Conservation (phyloP, 2,888 invertebrate species). For the Monochamus alternatus region DNA sequence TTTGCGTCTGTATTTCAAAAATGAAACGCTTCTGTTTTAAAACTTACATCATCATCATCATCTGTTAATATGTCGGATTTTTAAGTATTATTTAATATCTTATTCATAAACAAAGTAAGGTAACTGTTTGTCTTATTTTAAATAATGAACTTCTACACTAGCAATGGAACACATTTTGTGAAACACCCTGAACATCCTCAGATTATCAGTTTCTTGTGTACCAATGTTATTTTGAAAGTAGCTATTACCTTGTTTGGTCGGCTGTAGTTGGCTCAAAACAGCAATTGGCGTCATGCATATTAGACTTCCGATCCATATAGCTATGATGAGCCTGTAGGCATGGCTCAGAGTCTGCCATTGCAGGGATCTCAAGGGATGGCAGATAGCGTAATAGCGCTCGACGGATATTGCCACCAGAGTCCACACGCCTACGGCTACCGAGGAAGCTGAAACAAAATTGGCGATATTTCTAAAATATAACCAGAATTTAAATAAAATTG, state of each 20-base stretch:
- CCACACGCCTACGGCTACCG: slow-evolving; percentile 84
- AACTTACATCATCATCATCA: no score
- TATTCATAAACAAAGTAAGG: no score
- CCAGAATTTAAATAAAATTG: neutral
- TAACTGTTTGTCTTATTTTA: no score
- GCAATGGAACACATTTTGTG: no score
- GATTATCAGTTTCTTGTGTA: no score
- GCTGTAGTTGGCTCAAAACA: slow-evolving; percentile 74
- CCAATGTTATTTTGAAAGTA: neutral
- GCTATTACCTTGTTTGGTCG: slow-evolving; percentile 69
- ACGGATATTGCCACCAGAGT: slow-evolving; percentile 85
- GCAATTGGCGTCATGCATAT: slow-evolving; percentile 80
- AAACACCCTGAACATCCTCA: no score
- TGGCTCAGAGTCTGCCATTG: slow-evolving; percentile 85
- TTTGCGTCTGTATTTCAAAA: no score
- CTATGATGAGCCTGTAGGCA: slow-evolving; percentile 80
- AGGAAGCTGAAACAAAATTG: slow-evolving; percentile 76
- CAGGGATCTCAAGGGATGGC: slow-evolving; percentile 82
- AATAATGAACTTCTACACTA: no score
- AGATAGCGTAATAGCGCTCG: slow-evolving; percentile 86
- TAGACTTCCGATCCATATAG: slow-evolving; percentile 79
- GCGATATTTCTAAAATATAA: slow-evolving; percentile 17
- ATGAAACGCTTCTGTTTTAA: no score
- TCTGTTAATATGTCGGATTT: no score
- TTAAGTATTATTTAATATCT: no score